A percentile compares a stretch with the other conserved stretches of the same genome.
These are phyloP conservation scores for Stramonita haemastoma DNA, from an alignment of 2,888 invertebrate species.

Conservation along the genomic window DNA sequence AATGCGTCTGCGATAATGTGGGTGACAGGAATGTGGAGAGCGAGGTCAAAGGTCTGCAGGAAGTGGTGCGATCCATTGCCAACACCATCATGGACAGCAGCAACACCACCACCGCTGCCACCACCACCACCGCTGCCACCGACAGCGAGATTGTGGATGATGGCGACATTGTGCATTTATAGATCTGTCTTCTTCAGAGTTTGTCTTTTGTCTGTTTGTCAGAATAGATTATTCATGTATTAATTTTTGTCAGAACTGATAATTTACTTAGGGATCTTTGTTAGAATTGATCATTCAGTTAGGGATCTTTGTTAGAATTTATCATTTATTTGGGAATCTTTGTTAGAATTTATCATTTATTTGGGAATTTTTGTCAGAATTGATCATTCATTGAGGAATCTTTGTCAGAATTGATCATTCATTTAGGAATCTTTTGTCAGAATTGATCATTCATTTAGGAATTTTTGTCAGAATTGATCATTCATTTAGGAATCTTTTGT, in stretches of 20 bases:
- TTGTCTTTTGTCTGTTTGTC: not conserved
- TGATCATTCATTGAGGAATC: too few relatives aligned
- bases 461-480: too few relatives aligned
- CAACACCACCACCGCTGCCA: constrained; percentile 47
- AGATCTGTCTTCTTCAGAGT: not conserved
- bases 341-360: not conserved
- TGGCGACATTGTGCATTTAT: constrained; percentile 25
- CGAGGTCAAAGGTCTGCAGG: constrained; percentile 70
- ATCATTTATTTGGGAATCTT: not conserved
- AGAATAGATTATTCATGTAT: not conserved
- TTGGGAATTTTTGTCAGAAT: too few relatives aligned
- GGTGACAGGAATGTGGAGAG: constrained; percentile 68
- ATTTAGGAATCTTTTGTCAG: too few relatives aligned
- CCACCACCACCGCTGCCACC: constrained; percentile 45
- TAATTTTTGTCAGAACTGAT: too few relatives aligned
- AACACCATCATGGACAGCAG: constrained; percentile 58
- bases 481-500: too few relatives aligned
- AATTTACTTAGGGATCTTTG: too few relatives aligned
- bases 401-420: too few relatives aligned
- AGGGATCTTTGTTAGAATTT: too few relatives aligned
- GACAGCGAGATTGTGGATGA: constrained; percentile 44
- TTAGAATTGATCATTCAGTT: too few relatives aligned
- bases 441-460: too few relatives aligned
- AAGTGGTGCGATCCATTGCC: constrained; percentile 70
- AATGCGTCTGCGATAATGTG: not conserved